Conservation (phyloP, 1,140 invertebrate species). For the Drosophila chauvacae region DNA sequence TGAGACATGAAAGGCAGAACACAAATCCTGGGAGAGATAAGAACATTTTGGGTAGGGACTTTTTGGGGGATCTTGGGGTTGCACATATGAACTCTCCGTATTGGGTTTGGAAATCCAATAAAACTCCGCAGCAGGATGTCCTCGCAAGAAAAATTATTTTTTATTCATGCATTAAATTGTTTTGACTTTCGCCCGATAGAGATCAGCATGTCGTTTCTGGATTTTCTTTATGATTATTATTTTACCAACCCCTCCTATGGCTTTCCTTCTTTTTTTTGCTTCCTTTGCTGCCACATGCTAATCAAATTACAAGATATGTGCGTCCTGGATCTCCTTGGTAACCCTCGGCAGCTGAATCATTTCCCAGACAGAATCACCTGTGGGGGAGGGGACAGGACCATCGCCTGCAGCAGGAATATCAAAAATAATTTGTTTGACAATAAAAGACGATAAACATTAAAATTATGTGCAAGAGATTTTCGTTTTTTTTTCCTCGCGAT, state of each 20-base stretch:
- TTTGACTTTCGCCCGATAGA: conserved; percentile 76
- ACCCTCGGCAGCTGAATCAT: conserved; percentile 69
- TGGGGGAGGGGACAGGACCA: not conserved
- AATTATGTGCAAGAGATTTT: conserved; percentile 80
- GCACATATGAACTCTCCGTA: conserved; percentile 43
- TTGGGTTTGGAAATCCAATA: conserved; percentile 62
- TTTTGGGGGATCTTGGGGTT: conserved; percentile 21
- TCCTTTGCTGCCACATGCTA: conserved; percentile 61
- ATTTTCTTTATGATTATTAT: conserved; percentile 77
- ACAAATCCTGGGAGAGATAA: conserved; percentile 28
- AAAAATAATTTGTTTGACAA: conserved; percentile 84
- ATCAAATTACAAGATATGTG: conserved; percentile 76
- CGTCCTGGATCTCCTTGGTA: conserved; percentile 27
- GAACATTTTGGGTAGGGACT: not conserved
- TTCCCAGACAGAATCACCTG: conserved; percentile 63
- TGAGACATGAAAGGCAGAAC: conserved; percentile 47
- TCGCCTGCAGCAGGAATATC: conserved; percentile 78
- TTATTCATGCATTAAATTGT: conserved; percentile 83
- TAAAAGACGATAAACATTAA: conserved; percentile 84
- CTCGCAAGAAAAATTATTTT: conserved; percentile 63
- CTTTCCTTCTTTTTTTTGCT: not conserved
- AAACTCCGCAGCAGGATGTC: conserved; percentile 64
- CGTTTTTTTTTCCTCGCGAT: conserved; percentile 8
- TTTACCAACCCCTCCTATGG: conserved; percentile 15
- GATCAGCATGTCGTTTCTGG: conserved; percentile 52